Evolutionary conservation across 1,140 invertebrate genomes (phyloP).

Genomic region (Drosophila parabipectinata): DNA sequence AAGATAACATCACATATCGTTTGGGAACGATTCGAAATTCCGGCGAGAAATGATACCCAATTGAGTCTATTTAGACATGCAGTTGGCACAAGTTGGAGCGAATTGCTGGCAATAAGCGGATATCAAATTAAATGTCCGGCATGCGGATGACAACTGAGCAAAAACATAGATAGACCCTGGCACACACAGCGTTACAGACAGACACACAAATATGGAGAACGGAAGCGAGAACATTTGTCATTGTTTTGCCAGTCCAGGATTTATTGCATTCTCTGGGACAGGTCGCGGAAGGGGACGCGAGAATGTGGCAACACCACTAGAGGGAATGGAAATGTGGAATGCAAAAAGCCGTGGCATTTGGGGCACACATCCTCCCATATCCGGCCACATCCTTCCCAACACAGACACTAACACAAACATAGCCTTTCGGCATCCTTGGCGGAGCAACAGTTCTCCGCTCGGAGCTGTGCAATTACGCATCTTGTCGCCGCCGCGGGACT

Average conservation of each 20-base stretch:
- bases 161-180: constrained; percentile 3
- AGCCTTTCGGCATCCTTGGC: constrained; percentile 48
- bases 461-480: constrained; percentile 75
- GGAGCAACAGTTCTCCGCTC: constrained; percentile 56
- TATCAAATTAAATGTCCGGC: constrained; percentile 73
- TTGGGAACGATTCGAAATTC: constrained; percentile 6
- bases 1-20: constrained; percentile 2
- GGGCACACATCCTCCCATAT: constrained; percentile 49
- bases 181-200: background rate
- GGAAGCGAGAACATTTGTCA: constrained; percentile 64
- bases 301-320: background rate
- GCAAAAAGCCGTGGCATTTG: constrained; percentile 36
- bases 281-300: constrained; percentile 9
- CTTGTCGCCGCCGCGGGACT: constrained; percentile 69
- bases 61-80: constrained; percentile 48
- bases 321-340: constrained; percentile 21
- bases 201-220: constrained; percentile 28
- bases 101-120: constrained; percentile 47
- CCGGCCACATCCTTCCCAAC: constrained; percentile 49
- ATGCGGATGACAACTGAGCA: constrained; percentile 51
- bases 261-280: constrained; percentile 65
- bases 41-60: constrained; percentile 11
- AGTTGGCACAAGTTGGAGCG: constrained; percentile 40
- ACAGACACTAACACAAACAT: constrained; percentile 1
- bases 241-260: constrained; percentile 76